phyloP scores from a whole-genome alignment of 2,113 vertebrate genomes.

The Paraplagusia blochii region DNA sequence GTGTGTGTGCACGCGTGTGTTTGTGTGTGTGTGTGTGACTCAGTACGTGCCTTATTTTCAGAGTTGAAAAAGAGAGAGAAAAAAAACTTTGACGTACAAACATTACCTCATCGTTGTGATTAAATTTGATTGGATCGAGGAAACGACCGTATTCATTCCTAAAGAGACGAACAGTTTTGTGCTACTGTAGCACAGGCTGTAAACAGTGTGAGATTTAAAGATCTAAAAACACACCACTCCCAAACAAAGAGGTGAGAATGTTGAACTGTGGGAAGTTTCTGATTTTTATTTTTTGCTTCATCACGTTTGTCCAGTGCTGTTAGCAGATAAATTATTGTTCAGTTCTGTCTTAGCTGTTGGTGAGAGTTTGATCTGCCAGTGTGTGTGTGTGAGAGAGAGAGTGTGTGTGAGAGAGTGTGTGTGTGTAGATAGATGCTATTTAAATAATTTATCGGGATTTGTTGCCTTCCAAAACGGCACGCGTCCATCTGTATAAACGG shows the following conservation, averaged over 20 bases:
- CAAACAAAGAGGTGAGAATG: conserved; percentile 56
- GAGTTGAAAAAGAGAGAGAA: conserved; percentile 76
- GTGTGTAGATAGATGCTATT: conserved; percentile 94
- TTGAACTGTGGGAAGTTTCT: conserved; percentile 73
- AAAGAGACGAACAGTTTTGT: conserved; percentile 76
- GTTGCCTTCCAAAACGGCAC: conserved; percentile 83
- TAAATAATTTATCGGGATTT: conserved; percentile 99
- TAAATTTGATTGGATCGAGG: conserved; percentile 78
- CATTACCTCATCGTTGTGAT: conserved; percentile 98
- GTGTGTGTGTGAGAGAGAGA: neutral
- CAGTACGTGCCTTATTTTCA: conserved; percentile 65
- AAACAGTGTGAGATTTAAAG: conserved; percentile 80
- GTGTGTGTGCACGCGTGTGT: conserved; percentile 19
- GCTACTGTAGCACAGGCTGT: conserved; percentile 95
- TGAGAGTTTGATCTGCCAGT: conserved; percentile 72
- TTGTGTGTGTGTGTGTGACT: conserved; percentile 44
- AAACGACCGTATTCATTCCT: conserved; percentile 67
- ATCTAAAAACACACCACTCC: conserved; percentile 5
- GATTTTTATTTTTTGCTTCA: conserved; percentile 71
- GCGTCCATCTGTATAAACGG: conserved; percentile 94
- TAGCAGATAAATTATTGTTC: conserved; percentile 91
- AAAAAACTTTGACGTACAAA: conserved; percentile 85
- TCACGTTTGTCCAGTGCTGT: conserved; percentile 82
- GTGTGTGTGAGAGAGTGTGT: conserved; percentile 1
- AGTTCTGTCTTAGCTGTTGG: conserved; percentile 81